Evolutionary conservation across 2,888 invertebrate species (phyloP), one percentile per base, ranked within the genome.

Genomic region (Limnephilus marmoratus): DNA sequence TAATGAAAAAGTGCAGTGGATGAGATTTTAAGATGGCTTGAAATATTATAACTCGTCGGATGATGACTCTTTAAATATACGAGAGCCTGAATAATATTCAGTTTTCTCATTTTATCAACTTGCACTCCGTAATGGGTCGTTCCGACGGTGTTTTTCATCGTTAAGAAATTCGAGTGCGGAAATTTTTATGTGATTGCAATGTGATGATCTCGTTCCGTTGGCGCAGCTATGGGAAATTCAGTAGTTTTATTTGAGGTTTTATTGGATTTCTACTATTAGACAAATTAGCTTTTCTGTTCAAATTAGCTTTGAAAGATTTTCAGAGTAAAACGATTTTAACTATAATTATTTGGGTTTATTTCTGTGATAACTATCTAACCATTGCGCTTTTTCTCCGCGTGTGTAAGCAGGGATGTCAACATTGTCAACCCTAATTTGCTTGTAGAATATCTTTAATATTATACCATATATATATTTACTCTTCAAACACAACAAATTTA

Each of bases 1-100:
- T 45, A 86, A 86, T 86, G 85, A 45, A 86, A 86, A 86, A 86
- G 49, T 86, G 85, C 85, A 86, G 45, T 86, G n/a, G 45, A 86
- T 45, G 85, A 86, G n/a, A 45, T 37, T 86, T 86, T 45, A 49
- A 86, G 85, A 86, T 86, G 15, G 45, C 45, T 45, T 86, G 49
- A 86, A 86, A 86, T 86, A 86, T 86, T 86, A 86, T 86, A n/a
- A 29, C 29, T 49, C 37, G 1, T 49, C 49, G 13, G 41, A 85
- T 85, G 85, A 85, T 85, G 85, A 85, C 85, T 85, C 18, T 85
- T 85, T 85, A 45, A 85, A 85, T 85, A 37, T 41, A 29, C 85
- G 24, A 3, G 85, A 41, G 85, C 7, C n/a, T 49, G 85, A 85
- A 86, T 45, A 45, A 45, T 86, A 24, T 86, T 49, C 24, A 41